phyloP scores from a whole-genome alignment of 1,140 invertebrate species.

The Drosophila leontia region DNA sequence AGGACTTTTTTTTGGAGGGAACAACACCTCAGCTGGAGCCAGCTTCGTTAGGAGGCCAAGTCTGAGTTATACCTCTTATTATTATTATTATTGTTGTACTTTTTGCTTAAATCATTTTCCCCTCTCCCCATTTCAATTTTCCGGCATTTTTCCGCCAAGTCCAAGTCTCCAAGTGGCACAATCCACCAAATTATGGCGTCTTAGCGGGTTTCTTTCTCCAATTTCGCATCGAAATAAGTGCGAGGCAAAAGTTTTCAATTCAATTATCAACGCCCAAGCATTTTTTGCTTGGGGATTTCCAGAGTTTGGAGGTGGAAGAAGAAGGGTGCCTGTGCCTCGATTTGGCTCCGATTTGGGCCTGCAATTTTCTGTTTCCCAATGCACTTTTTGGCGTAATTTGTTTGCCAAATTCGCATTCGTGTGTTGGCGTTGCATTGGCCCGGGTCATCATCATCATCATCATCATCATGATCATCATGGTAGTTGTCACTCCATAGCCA shows the following conservation, averaged over 20 bases:
- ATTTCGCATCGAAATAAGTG: conserved; percentile 52
- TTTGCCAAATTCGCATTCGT: conserved; percentile 63
- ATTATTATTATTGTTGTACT: conserved; percentile 44
- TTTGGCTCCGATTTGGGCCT: conserved; percentile 60
- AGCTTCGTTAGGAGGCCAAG: conserved; percentile 41
- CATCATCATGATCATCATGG: conserved; percentile 9
- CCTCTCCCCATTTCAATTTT: conserved; percentile 51
- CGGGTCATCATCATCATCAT: conserved; percentile 20
- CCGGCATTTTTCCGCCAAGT: conserved; percentile 4
- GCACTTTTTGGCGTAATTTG: conserved; percentile 74
- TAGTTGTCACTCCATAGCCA: conserved; percentile 46
- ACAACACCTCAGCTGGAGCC: conserved; percentile 2
- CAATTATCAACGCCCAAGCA: conserved; percentile 74
- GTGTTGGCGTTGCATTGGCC: conserved; percentile 62
- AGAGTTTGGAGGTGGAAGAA: no score
- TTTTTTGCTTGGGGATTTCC: not conserved
- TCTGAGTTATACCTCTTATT: conserved; percentile 69
- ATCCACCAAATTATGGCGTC: conserved; percentile 64
- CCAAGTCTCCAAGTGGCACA: conserved; percentile 37
- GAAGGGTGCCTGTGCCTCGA: conserved; percentile 37
- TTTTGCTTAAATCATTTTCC: conserved; percentile 13
- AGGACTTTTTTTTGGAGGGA: not conserved
- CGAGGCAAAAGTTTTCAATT: conserved; percentile 73
- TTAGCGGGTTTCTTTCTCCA: conserved; percentile 45
- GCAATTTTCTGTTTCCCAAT: conserved; percentile 40